Conservation (phyloP, 2,113 vertebrate species). For the Quiscalus mexicanus region DNA sequence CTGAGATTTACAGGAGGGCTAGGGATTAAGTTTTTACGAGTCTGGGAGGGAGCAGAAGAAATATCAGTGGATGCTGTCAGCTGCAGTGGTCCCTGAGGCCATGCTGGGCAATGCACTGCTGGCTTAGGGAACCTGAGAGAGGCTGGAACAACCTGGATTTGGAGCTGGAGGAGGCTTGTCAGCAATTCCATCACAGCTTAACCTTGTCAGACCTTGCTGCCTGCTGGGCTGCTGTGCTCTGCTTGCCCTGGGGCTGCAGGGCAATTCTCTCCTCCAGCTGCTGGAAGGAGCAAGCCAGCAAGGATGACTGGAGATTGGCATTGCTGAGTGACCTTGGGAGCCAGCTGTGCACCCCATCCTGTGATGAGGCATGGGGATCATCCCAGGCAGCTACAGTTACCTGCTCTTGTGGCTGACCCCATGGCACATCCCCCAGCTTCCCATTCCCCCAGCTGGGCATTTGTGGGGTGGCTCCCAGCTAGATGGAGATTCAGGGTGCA, state of each 20-base stretch:
- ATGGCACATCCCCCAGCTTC: background rate
- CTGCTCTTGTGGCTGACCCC: rapidly evolving
- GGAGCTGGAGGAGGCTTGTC: background rate
- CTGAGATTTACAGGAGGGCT: background rate
- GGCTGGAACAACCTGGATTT: background rate
- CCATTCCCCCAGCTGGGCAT: background rate
- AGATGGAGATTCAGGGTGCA: background rate
- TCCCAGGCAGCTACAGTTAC: rapidly evolving
- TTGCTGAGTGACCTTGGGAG: background rate
- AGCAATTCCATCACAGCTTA: background rate
- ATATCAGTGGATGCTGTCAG: background rate
- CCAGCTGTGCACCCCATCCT: background rate
- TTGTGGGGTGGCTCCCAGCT: background rate
- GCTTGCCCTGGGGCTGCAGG: background rate
- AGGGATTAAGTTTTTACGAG: background rate
- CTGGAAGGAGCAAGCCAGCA: background rate
- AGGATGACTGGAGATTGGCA: background rate
- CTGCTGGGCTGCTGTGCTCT: background rate
- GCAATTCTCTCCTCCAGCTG: background rate
- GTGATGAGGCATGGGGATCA: background rate
- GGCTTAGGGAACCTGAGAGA: background rate
- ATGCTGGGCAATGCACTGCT: background rate
- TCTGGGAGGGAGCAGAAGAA: background rate
- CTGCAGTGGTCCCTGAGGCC: background rate
- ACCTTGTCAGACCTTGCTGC: conserved; percentile 24